These are phyloP conservation scores for Stegostoma tigrinum DNA, from an alignment of 2,113 vertebrate genomes.

Conservation along the genomic window DNA sequence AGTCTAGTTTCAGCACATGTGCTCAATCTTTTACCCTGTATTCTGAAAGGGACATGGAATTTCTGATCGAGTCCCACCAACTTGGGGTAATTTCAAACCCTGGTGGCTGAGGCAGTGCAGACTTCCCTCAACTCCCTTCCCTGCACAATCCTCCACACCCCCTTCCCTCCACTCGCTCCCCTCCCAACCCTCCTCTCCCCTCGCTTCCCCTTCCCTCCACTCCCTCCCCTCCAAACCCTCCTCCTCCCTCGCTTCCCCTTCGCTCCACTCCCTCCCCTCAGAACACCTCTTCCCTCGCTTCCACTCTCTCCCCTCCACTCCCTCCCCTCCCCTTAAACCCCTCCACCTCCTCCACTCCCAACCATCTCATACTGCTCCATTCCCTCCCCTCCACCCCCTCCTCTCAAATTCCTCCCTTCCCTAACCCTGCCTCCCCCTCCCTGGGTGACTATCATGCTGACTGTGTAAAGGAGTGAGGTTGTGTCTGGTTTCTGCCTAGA, in stretches of 20 bases:
- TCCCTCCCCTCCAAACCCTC: background rate
- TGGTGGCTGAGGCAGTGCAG: background rate
- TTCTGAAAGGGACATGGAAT: background rate
- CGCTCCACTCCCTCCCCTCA: background rate
- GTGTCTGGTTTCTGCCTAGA: background rate
- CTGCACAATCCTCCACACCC: background rate
- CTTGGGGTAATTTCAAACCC: background rate
- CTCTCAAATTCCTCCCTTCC: no score
- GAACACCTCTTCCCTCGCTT: background rate
- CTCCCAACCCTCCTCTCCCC: background rate
- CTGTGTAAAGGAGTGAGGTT: background rate
- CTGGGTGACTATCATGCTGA: background rate
- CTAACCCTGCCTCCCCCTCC: no score
- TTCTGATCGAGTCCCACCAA: background rate
- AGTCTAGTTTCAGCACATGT: background rate
- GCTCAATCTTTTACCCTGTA: background rate
- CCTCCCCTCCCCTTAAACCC: fast-evolving
- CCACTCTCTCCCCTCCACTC: background rate
- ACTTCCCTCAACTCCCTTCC: background rate
- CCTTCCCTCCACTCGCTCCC: background rate
- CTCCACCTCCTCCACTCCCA: background rate
- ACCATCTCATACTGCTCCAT: background rate
- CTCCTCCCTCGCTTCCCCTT: background rate
- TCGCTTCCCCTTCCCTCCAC: background rate
- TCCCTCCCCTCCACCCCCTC: no score